Base-by-base conservation (phyloP, 2,888 invertebrate genomes). In the Parapristionchus giblindavisi region DNA sequence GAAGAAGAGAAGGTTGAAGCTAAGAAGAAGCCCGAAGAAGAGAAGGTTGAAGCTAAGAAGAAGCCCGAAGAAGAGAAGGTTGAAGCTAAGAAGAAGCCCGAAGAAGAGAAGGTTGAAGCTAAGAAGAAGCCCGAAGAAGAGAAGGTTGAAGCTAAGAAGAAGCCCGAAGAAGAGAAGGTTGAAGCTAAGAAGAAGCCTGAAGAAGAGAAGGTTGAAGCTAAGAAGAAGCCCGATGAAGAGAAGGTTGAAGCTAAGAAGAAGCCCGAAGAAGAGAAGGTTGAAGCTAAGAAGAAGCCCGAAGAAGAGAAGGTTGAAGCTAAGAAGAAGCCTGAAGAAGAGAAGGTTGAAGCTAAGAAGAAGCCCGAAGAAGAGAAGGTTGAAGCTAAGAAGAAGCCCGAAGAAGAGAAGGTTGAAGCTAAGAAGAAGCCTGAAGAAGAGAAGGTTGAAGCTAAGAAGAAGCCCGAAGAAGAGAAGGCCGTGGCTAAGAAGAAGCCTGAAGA, bases 331-430 rank as follows among this genome's bases (percentile, higher is more conserved):
- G 51, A 43, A 29, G 68, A 68, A n/a, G n/a, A n/a, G n/a, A n/a
- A n/a, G n/a, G n/a, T n/a, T 8, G 70, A 32, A 17, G 76, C 56
- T 0, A 56, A 75, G 43, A 60, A 68, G 1, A 63, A 72, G 3
- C 75, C 72, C 40, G 63, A 71, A 29, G 76, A 70, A 14, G 63
- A 68, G 29, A 52, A 78, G n/a, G 63, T 68, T 32, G 76, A 70
- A 14, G 63, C 75, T n/a, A 52, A 78, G n/a, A 56, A 52, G n/a
- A 71, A 36, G 29, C 14, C 14, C n/a, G 56, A 65, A 21, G 51
- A 38, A 0, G 52, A 34, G 5, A 32, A 14, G 32, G 1, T 27
- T 34, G 36, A 63, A 77, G 63, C 48, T 17, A 48, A 40, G 27
- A 61, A 76, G 38, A 6, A 14, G 8, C 36, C 70, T n/a, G 76